A percentile compares a stretch with the other conserved stretches of the same genome.
These are phyloP conservation scores for Anseranas semipalmata DNA, from an alignment of 2,113 vertebrate species.

Conservation along the genomic window DNA sequence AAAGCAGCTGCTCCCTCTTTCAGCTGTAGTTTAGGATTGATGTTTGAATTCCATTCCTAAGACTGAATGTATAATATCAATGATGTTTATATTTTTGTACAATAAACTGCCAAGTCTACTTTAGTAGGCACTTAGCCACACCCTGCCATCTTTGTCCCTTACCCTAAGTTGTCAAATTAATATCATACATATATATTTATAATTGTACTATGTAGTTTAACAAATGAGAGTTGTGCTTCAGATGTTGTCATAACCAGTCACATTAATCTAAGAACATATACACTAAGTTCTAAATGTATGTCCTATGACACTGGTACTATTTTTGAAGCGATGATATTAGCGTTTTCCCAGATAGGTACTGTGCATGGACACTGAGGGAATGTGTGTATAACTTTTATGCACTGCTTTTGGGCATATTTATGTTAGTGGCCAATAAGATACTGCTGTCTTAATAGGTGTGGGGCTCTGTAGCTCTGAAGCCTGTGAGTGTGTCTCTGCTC, in stretches of 20 bases:
- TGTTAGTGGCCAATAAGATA: slow-evolving; percentile 64
- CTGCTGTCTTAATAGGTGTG: background rate
- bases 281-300: background rate
- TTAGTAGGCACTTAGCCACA: background rate
- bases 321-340: slow-evolving; percentile 50
- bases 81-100: background rate
- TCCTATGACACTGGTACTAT: background rate
- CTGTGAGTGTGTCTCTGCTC: background rate
- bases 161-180: background rate
- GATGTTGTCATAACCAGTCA: background rate
- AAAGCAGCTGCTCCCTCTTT: background rate
- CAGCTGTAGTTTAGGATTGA: background rate
- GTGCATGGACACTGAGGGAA: slow-evolving; percentile 7
- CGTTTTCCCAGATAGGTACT: background rate
- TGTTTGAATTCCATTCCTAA: background rate
- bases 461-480: slow-evolving; percentile 31
- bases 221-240: background rate
- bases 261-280: slow-evolving; percentile 53
- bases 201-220: background rate
- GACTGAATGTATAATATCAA: background rate
- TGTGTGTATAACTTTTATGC: slow-evolving; percentile 28
- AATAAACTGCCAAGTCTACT: background rate
- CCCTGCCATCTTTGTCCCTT: background rate
- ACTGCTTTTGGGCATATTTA: slow-evolving; percentile 59
- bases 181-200: background rate